phyloP scores from a whole-genome alignment of 2,797 vertebrate genomes.

The Sorex maritimensis region DNA sequence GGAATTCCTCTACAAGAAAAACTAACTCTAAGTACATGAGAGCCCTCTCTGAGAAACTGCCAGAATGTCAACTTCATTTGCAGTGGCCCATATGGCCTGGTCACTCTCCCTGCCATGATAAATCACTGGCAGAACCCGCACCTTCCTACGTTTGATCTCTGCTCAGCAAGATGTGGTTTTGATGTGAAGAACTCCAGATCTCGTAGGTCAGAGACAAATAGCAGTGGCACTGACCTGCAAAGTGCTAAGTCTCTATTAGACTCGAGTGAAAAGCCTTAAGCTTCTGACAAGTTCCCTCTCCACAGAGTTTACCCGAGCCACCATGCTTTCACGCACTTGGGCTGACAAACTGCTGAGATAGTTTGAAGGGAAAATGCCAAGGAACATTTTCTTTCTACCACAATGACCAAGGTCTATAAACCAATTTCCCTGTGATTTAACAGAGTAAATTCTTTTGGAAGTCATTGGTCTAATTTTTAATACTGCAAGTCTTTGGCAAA shows the following conservation, averaged over 20 bases:
- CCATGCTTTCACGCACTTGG: constrained; percentile 68
- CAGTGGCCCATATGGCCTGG: constrained; percentile 91
- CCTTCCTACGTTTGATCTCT: constrained; percentile 98
- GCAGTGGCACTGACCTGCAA: constrained; percentile 96
- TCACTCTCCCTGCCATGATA: constrained; percentile 95
- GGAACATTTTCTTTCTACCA: constrained; percentile 62
- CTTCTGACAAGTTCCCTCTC: constrained; percentile 91
- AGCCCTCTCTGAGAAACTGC: constrained; percentile 88
- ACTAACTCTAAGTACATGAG: constrained; percentile 86
- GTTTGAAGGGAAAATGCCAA: constrained; percentile 61
- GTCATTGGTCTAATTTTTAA: background rate
- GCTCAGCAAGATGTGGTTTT: constrained; percentile 97
- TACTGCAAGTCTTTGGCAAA: background rate
- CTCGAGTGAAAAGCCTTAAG: constrained; percentile 93
- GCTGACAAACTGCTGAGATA: constrained; percentile 52
- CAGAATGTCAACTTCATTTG: constrained; percentile 93
- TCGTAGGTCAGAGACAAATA: constrained; percentile 96
- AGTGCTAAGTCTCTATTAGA: constrained; percentile 95
- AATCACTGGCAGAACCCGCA: constrained; percentile 96
- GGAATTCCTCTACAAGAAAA: constrained; percentile 87
- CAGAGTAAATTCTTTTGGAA: constrained; percentile 34
- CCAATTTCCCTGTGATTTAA: constrained; percentile 14
- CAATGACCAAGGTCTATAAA: constrained; percentile 52
- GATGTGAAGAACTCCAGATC: constrained; percentile 99
- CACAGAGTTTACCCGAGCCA: constrained; percentile 62